Evolutionary conservation across 1,140 invertebrate genomes (phyloP).

Genomic region (Zelostemma sp.): DNA sequence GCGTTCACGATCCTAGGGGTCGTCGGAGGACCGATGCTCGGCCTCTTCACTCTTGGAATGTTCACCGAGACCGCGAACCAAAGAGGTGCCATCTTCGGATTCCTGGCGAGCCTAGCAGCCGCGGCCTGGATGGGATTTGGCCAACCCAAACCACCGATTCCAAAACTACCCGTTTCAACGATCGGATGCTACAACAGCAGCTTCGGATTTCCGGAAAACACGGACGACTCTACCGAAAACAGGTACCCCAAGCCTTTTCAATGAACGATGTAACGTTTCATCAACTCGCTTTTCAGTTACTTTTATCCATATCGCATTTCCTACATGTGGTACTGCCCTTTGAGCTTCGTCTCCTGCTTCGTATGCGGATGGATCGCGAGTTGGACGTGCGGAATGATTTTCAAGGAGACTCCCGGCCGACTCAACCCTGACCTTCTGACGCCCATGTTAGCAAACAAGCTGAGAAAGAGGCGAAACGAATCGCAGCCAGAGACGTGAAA

Average conservation of each 20-base stretch:
- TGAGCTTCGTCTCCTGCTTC: slow-evolving; percentile 78
- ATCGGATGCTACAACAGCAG: slow-evolving; percentile 68
- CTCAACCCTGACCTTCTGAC: slow-evolving; percentile 76
- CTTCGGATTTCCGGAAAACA: too few species aligned
- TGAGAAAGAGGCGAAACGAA: slow-evolving; percentile 24
- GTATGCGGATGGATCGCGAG: slow-evolving; percentile 76
- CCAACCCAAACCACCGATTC: slow-evolving; percentile 76
- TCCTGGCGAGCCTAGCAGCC: slow-evolving; percentile 77
- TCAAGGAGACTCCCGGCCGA: slow-evolving; percentile 45
- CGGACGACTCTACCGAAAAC: not conserved
- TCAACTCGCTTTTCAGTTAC: too few species aligned
- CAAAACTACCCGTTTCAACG: slow-evolving; percentile 71
- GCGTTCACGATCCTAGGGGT: slow-evolving; percentile 83
- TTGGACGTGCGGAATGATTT: slow-evolving; percentile 55
- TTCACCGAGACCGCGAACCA: slow-evolving; percentile 76
- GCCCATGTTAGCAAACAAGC: slow-evolving; percentile 60
- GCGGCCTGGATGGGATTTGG: slow-evolving; percentile 91
- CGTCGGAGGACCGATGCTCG: slow-evolving; percentile 83
- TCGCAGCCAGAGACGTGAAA: slow-evolving; percentile 10
- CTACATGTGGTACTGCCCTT: slow-evolving; percentile 78
- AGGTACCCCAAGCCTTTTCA: too few species aligned
- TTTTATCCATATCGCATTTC: slow-evolving; percentile 74
- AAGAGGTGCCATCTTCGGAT: slow-evolving; percentile 79
- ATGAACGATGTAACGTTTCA: too few species aligned
- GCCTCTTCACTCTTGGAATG: slow-evolving; percentile 84